Percentiles rank a stretch among this genome's conserved stretches.
These are phyloP conservation scores for Ceratotherium simum DNA, from an alignment of 2,113 vertebrate genomes.

Conservation along the genomic window DNA sequence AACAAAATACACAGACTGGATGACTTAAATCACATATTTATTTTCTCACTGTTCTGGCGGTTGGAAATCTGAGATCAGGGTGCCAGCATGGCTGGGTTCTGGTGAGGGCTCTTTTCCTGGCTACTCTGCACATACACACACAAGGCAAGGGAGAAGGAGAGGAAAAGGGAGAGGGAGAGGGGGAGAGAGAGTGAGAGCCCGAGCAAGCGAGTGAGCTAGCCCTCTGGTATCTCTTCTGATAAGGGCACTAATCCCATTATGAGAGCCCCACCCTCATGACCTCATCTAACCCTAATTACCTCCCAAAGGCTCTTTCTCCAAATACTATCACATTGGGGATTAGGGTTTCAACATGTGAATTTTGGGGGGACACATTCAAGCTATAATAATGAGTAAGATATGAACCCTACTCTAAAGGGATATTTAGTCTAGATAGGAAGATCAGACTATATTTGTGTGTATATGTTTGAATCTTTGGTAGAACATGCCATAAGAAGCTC, in stretches of 20 bases:
- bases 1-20: background rate
- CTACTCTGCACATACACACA: background rate
- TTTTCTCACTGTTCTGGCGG: background rate
- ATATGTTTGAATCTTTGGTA: background rate
- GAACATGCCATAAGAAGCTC: background rate
- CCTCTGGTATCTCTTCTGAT: background rate
- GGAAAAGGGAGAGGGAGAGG: background rate
- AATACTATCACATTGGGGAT: background rate
- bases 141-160: background rate
- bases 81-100: background rate
- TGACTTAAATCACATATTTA: background rate
- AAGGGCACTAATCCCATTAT: background rate
- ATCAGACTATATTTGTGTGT: background rate
- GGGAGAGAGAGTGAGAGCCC: background rate
- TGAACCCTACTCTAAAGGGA: background rate
- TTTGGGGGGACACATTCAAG: background rate
- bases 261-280: background rate
- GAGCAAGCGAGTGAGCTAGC: background rate
- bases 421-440: background rate
- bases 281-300: background rate
- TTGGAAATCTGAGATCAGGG: background rate
- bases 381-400: background rate
- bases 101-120: background rate
- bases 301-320: background rate
- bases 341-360: background rate